Evolutionary conservation across 2,113 vertebrate species (phyloP).

Genomic region (Taxidea taxus): DNA sequence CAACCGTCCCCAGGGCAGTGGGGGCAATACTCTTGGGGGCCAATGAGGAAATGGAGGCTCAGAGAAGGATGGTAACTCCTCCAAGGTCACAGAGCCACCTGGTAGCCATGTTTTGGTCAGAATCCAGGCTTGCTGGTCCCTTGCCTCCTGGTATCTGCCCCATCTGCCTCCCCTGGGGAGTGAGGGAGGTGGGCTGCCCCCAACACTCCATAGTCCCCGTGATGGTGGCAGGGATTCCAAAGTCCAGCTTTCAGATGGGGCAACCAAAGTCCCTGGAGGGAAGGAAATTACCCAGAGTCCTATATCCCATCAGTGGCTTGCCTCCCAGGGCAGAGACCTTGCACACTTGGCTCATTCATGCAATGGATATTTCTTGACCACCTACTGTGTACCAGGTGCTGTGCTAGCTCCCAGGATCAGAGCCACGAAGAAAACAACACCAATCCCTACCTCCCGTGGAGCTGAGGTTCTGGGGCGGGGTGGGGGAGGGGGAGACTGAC

Average conservation of each 20-base stretch:
- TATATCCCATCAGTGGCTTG: neutral
- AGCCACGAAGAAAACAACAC: neutral
- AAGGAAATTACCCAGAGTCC: neutral
- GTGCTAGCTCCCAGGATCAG: neutral
- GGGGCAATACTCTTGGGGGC: neutral
- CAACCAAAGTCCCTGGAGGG: neutral
- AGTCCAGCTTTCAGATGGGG: neutral
- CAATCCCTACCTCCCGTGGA: neutral
- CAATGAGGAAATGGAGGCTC: neutral
- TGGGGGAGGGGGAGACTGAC: neutral
- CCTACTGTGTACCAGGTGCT: neutral
- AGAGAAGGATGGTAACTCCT: neutral
- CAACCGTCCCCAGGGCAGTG: neutral
- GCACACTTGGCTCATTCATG: neutral
- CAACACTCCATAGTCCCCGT: neutral
- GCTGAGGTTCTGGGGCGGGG: neutral
- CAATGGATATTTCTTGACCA: neutral
- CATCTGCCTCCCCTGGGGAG: neutral
- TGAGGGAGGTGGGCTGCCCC: neutral
- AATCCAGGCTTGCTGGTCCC: neutral
- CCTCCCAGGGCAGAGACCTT: neutral
- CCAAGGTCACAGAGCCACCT: neutral
- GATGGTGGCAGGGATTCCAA: neutral
- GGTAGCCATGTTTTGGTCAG: neutral
- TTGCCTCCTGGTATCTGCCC: neutral